Percentiles rank a stretch among this genome's conserved stretches.
These are phyloP conservation scores for Melanotaenia trifasciata DNA, from an alignment of 2,797 vertebrate genomes.

Conservation along the genomic window DNA sequence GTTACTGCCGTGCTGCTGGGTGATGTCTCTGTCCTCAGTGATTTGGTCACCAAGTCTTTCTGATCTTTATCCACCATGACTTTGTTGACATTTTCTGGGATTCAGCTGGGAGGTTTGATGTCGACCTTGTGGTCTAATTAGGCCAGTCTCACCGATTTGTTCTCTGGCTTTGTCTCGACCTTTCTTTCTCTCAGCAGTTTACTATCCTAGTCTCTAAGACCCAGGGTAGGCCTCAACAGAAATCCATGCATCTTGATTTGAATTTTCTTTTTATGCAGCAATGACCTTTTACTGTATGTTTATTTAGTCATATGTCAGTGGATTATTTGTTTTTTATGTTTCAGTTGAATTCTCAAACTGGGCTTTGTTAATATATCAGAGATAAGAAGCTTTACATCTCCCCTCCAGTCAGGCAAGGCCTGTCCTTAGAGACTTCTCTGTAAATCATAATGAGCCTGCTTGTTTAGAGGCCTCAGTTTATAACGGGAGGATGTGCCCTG, in stretches of 20 bases:
- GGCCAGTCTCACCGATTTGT: slow-evolving; percentile 62
- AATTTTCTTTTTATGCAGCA: slow-evolving; percentile 18
- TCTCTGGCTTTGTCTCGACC: slow-evolving; percentile 57
- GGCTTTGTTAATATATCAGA: slow-evolving; percentile 56
- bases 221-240: background rate
- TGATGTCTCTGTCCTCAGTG: slow-evolving; percentile 74
- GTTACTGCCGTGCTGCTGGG: slow-evolving; percentile 25
- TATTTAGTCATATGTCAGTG: slow-evolving; percentile 14
- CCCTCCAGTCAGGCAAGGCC: slow-evolving; percentile 15
- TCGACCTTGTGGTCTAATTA: slow-evolving; percentile 75
- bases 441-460: slow-evolving; percentile 34
- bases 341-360: slow-evolving; percentile 31
- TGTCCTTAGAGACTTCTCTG: slow-evolving; percentile 14
- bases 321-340: slow-evolving; percentile 24
- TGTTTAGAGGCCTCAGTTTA: slow-evolving; percentile 16
- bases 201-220: slow-evolving; percentile 18
- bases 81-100: slow-evolving; percentile 81
- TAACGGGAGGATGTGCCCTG: background rate
- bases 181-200: slow-evolving; percentile 49
- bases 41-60: slow-evolving; percentile 62
- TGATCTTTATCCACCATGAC: slow-evolving; percentile 78
- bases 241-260: slow-evolving; percentile 30
- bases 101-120: slow-evolving; percentile 64
- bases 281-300: slow-evolving; percentile 12
- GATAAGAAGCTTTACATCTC: slow-evolving; percentile 26